A percentile compares a stretch with the other conserved stretches of the same genome.
Conservation (phyloP, 2,888 invertebrate species). For the Spisula subtruncata region DNA sequence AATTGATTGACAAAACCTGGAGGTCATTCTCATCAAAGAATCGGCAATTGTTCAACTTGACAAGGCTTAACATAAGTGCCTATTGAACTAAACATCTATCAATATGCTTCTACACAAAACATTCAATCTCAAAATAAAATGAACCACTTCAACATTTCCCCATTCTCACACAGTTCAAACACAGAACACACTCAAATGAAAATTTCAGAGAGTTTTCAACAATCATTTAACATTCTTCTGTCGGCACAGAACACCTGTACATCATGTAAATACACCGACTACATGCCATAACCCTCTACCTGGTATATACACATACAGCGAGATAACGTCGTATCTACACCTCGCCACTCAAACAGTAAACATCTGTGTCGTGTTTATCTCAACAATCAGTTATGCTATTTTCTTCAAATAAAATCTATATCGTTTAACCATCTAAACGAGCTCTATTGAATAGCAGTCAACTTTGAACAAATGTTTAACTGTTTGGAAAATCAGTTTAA, state of each 20-base stretch:
- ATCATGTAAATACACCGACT: background rate
- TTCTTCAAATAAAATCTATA: constrained; percentile 29
- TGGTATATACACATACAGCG: background rate
- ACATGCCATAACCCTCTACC: background rate
- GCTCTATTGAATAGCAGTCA: constrained; percentile 12
- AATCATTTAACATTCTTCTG: constrained; percentile 39
- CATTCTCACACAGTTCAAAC: constrained; percentile 13
- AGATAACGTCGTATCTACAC: background rate
- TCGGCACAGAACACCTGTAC: constrained; percentile 43
- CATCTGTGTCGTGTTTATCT: constrained; percentile 22
- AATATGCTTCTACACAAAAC: background rate
- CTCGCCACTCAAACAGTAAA: background rate
- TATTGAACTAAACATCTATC: background rate
- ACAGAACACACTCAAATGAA: constrained; percentile 20
- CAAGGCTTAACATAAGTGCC: background rate
- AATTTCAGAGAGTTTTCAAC: constrained; percentile 33
- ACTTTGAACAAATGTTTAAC: constrained; percentile 6
- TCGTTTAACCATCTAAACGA: background rate
- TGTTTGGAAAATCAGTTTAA: constrained; percentile 17
- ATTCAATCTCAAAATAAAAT: background rate
- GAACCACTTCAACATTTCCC: constrained; percentile 5
- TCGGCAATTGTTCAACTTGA: background rate
- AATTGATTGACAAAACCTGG: background rate
- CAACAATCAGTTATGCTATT: constrained; percentile 11
- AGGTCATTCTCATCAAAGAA: background rate